Evolutionary conservation across 2,797 vertebrate species (phyloP), one percentile per base, ranked within the genome.

Genomic region (Gambelia wislizenii): DNA sequence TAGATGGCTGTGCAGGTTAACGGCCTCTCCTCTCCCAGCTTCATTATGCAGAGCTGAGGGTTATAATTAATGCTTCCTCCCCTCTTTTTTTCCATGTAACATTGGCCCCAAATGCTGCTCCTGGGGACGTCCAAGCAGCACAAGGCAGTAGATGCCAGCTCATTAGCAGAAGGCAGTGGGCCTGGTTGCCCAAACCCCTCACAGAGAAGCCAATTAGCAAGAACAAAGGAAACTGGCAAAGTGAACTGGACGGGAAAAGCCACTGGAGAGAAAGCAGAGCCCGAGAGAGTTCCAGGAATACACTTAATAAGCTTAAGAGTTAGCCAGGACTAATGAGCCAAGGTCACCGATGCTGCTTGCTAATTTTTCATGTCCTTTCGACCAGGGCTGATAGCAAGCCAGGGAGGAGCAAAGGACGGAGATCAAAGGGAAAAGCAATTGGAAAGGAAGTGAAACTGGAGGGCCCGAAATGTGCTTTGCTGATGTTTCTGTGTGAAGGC

Each of bases 141-240:
- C 90, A 90, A 92, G 87, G 75, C 79, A 84, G 87, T 90, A 61
- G 27, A 89, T 93, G 94, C 93, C 94, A 92, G 94, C 89, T 95
- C 95, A 95, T 95, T 94, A 96, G 54, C 89, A 91, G 89, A 88
- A 69, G 52, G 87, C 93, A 94, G 91, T 91, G 64, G 90, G 90
- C 13, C 2, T 0, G 0, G 47, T 89, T 72, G 92, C 89, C 33
- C 87, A 72, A 13, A 94, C 83, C 39, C 83, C 4, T 88, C 16
- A 76, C 89, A 90, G 79, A 84, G 92, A 88, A 94, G 81, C 76
- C 94, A 93, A 93, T 94, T 89, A 94, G 25, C 84, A 84, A 91
- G 95, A 94, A 95, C 92, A 95, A 95, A 95, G 93, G 89, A 78
- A 92, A 81, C 61, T n/a, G 42, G 87, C 33, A 84, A 95, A 94